Evolutionary conservation across 2,113 vertebrate genomes (phyloP).

Genomic region (Verasper variegatus): DNA sequence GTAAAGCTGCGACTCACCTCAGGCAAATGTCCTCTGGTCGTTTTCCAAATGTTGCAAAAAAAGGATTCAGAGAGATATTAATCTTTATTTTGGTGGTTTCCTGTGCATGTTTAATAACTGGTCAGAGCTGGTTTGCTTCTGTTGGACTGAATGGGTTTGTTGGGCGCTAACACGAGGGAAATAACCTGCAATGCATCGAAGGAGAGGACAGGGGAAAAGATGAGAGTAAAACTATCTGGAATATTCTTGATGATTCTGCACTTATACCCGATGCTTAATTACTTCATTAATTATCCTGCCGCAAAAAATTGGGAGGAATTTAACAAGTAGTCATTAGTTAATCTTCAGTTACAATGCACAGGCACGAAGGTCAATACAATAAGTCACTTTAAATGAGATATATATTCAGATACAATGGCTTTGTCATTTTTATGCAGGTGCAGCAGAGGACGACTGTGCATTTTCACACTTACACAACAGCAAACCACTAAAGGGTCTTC

Average conservation of each 20-base stretch:
- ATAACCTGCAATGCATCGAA: constrained; percentile 12
- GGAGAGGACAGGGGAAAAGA: constrained; percentile 29
- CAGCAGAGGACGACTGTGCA: neutral
- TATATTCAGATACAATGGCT: constrained; percentile 53
- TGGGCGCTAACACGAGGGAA: neutral
- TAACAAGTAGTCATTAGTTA: constrained; percentile 79
- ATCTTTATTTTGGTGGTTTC: neutral
- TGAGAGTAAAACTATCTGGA: constrained; percentile 40
- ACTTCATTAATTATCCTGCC: constrained; percentile 79
- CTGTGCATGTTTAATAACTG: constrained; percentile 2
- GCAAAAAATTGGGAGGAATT: constrained; percentile 65
- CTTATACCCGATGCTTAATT: constrained; percentile 67
- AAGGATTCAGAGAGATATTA: neutral
- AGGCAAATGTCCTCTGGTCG: constrained; percentile 6
- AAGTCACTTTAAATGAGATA: constrained; percentile 72
- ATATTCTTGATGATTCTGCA: constrained; percentile 73
- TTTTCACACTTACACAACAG: constrained; percentile 16
- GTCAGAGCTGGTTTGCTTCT: neutral
- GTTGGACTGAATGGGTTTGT: neutral
- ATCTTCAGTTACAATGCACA: constrained; percentile 74
- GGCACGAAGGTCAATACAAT: constrained; percentile 72
- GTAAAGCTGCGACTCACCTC: neutral
- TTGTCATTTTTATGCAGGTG: constrained; percentile 51
- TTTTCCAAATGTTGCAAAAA: neutral
- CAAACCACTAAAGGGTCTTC: neutral